Evolutionary conservation across 2,888 invertebrate species (phyloP).

Genomic region (Catocala fraxini): DNA sequence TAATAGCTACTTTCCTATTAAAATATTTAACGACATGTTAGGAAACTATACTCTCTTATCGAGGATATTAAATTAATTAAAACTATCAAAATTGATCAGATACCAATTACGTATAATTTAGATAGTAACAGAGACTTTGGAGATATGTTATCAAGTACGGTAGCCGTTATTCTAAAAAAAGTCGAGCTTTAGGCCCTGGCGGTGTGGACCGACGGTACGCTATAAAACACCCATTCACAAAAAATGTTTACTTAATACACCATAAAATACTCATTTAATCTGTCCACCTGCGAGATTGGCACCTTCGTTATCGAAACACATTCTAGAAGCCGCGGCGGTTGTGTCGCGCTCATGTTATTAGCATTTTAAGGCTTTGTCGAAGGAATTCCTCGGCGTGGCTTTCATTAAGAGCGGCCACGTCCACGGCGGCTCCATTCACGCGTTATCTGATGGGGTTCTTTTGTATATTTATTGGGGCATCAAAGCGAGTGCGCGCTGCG

Average conservation of each 20-base stretch:
- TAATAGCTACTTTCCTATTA: not conserved
- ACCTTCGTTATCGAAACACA: constrained; percentile 68
- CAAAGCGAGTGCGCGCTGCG: constrained; percentile 52
- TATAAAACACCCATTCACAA: constrained; percentile 55
- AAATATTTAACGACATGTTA: constrained; percentile 8
- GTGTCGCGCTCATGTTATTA: constrained; percentile 63
- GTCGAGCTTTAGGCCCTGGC: not conserved
- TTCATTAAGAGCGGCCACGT: constrained; percentile 62
- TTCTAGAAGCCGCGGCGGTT: constrained; percentile 52
- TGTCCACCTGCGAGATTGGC: constrained; percentile 64
- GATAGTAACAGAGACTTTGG: constrained; percentile 4
- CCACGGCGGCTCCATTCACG: constrained; percentile 55
- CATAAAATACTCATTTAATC: constrained; percentile 71
- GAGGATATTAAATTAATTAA: constrained; percentile 11
- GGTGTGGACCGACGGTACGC: constrained; percentile 11
- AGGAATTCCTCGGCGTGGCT: constrained; percentile 62
- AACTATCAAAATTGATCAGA: constrained; percentile 21
- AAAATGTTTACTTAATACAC: constrained; percentile 59
- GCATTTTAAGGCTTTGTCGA: constrained; percentile 69
- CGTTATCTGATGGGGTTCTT: constrained; percentile 78
- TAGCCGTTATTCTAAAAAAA: constrained; percentile 8
- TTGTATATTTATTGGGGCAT: constrained; percentile 81
- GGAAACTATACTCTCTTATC: constrained; percentile 3
- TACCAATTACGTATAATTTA: constrained; percentile 17
- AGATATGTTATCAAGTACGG: constrained; percentile 13